These are phyloP conservation scores for Melospiza melodia DNA, from an alignment of 2,113 vertebrate species.

Conservation along the genomic window DNA sequence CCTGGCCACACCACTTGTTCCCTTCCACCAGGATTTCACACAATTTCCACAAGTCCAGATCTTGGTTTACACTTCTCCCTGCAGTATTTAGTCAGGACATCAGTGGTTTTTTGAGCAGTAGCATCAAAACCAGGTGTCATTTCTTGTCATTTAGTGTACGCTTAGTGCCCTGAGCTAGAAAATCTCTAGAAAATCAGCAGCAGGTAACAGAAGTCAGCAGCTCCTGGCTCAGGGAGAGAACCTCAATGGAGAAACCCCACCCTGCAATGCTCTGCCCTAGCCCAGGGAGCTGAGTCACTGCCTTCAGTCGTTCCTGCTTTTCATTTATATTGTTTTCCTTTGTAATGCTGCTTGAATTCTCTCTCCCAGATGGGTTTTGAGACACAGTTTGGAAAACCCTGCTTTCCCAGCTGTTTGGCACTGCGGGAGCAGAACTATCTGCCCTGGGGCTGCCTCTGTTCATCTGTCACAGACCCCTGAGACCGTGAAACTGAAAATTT, in stretches of 20 bases:
- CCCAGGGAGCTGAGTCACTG: not conserved
- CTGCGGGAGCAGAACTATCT: not conserved
- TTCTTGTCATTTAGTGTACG: not conserved
- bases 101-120: accelerated
- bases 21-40: not conserved
- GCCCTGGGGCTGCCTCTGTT: not conserved
- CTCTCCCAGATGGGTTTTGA: not conserved
- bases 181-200: not conserved
- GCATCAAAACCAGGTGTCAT: not conserved
- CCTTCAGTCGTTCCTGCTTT: not conserved
- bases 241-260: accelerated
- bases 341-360: not conserved
- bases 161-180: not conserved
- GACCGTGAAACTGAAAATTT: not conserved
- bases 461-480: not conserved
- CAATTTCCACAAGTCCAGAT: not conserved
- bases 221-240: not conserved
- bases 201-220: not conserved
- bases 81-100: not conserved
- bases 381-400: not conserved
- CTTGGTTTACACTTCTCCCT: not conserved
- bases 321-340: not conserved
- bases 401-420: not conserved
- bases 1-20: not conserved
- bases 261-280: not conserved